Evolutionary conservation across 2,888 invertebrate genomes (phyloP).

Genomic region (Hyposoter dolosus): DNA sequence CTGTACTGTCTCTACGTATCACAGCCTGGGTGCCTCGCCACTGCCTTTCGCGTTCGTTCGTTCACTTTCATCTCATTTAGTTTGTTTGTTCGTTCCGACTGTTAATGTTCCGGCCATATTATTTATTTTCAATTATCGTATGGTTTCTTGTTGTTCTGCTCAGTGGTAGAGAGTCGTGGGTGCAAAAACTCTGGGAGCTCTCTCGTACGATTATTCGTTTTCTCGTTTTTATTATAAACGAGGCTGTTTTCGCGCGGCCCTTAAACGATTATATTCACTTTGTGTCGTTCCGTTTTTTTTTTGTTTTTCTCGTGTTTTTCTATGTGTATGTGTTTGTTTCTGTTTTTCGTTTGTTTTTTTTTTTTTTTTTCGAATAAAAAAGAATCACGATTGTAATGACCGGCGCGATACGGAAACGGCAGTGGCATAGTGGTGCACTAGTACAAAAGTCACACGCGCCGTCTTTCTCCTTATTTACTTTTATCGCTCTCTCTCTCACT

Average conservation of each 20-base stretch:
- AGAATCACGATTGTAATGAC: slow-evolving; percentile 67
- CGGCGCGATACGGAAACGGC: slow-evolving; percentile 75
- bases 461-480: slow-evolving; percentile 67
- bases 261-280: slow-evolving; percentile 47
- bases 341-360: slow-evolving; percentile 4
- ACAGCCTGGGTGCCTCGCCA: slow-evolving; percentile 85
- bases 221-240: slow-evolving; percentile 8
- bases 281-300: slow-evolving; percentile 34
- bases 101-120: slow-evolving; percentile 14
- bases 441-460: slow-evolving; percentile 82
- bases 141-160: not conserved
- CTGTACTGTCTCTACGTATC: slow-evolving; percentile 85
- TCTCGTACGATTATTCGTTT: slow-evolving; percentile 14
- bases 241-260: slow-evolving; percentile 42
- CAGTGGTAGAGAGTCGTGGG: not conserved
- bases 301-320: not conserved
- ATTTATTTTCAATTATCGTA: slow-evolving; percentile 17
- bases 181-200: not conserved
- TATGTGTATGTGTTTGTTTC: slow-evolving; percentile 12
- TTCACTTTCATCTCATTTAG: slow-evolving; percentile 55
- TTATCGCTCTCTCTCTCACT: slow-evolving; percentile 12
- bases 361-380: slow-evolving; percentile 57
- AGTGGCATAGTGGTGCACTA: slow-evolving; percentile 84
- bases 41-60: slow-evolving; percentile 78
- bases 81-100: slow-evolving; percentile 23